phyloP scores from a whole-genome alignment of 2,797 vertebrate genomes.

The Psittacula echo region DNA sequence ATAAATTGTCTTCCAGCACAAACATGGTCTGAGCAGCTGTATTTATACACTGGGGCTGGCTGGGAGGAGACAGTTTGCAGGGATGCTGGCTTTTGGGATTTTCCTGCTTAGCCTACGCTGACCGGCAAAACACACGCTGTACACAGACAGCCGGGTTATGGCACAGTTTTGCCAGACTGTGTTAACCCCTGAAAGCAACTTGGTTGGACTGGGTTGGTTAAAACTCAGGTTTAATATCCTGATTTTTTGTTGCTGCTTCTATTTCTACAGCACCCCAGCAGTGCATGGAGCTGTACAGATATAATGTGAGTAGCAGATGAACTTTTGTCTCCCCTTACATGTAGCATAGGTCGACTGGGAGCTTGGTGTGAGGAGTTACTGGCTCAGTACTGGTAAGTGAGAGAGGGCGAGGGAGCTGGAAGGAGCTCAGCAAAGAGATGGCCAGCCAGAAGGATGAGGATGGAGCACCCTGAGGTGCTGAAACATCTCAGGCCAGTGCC shows the following conservation, averaged over 20 bases:
- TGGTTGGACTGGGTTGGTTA: neutral
- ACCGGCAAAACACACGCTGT: neutral
- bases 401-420: neutral
- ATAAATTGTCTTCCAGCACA: conserved; percentile 60
- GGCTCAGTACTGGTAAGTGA: neutral
- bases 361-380: neutral
- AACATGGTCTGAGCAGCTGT: conserved; percentile 42
- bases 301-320: neutral
- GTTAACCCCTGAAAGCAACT: neutral
- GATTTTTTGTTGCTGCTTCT: neutral
- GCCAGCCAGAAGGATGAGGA: neutral
- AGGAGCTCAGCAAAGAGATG: neutral
- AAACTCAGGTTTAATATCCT: neutral
- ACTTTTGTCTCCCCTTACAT: neutral
- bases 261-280: neutral
- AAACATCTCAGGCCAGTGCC: neutral
- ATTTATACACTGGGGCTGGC: neutral
- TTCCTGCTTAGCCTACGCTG: neutral
- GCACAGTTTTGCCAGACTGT: neutral
- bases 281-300: neutral
- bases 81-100: neutral
- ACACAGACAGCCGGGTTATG: neutral
- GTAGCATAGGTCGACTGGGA: neutral
- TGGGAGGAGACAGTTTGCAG: neutral
- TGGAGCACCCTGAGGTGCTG: neutral